Percentiles rank a stretch among this genome's conserved stretches.
These are phyloP conservation scores for Drosophila mayaguana DNA, from an alignment of 2,888 invertebrate species.

Conservation along the genomic window DNA sequence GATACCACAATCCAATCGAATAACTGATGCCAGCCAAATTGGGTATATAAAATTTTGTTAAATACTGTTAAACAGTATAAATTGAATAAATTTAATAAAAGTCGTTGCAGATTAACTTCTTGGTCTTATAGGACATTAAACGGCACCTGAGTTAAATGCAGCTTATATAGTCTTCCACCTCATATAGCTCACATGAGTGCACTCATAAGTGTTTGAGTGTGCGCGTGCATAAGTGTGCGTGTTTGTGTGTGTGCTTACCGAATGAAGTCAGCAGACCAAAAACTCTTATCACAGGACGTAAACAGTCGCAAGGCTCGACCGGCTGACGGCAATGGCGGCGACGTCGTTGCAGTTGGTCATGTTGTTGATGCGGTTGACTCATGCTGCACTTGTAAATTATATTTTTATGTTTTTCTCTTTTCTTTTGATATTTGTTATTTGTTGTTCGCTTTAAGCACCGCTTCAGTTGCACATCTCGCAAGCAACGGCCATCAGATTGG, in stretches of 20 bases:
- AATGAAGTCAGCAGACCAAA: conserved; percentile 84
- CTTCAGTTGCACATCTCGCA: conserved; percentile 13
- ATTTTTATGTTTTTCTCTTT: neutral
- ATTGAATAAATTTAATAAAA: neutral
- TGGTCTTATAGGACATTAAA: conserved; percentile 25
- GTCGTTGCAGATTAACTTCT: conserved; percentile 11
- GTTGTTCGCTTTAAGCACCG: conserved; percentile 1
- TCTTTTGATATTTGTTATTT: neutral
- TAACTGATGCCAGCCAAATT: too few relatives aligned
- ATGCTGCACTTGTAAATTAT: conserved; percentile 39
- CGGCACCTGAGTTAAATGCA: conserved; percentile 42
- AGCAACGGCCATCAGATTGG: conserved; percentile 22
- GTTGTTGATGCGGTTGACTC: conserved; percentile 68
- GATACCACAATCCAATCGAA: too few relatives aligned
- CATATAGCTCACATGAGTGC: conserved; percentile 14
- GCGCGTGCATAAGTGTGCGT: neutral
- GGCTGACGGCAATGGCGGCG: conserved; percentile 83
- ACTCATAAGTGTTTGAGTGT: neutral
- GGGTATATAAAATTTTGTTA: neutral
- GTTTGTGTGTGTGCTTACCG: conserved; percentile 74
- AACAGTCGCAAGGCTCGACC: conserved; percentile 83
- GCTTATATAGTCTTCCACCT: conserved; percentile 50
- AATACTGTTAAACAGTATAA: neutral
- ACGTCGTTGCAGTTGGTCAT: conserved; percentile 59
- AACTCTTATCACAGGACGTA: conserved; percentile 84